A percentile compares a stretch with the other conserved stretches of the same genome.
Conservation (phyloP, 2,113 vertebrate species). For the Ciconia maguari region DNA sequence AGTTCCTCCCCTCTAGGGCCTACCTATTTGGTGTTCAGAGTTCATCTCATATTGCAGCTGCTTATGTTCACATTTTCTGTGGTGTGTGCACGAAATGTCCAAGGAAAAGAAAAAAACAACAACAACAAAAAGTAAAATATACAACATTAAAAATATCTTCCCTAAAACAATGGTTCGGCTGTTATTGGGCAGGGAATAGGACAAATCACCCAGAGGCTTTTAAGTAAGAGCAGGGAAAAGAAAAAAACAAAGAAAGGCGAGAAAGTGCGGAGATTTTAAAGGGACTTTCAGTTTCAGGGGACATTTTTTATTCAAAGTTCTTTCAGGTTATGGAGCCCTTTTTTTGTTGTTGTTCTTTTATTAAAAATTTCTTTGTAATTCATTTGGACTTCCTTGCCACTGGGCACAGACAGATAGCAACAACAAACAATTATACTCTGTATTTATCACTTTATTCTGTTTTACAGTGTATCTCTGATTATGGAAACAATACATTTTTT, state of each 20-base stretch:
- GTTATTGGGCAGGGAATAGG: slow-evolving; percentile 56
- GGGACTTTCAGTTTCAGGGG: slow-evolving; percentile 38
- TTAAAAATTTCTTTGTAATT: slow-evolving; percentile 71
- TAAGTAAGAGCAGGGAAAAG: slow-evolving; percentile 34
- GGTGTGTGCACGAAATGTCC: slow-evolving; percentile 27
- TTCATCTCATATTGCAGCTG: slow-evolving; percentile 67
- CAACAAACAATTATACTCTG: slow-evolving; percentile 57
- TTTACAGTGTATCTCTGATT: slow-evolving; percentile 57
- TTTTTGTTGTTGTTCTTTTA: slow-evolving; percentile 53
- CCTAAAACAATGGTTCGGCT: slow-evolving; percentile 37
- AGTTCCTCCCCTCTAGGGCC: slow-evolving; percentile 61
- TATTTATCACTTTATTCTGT: slow-evolving; percentile 72
- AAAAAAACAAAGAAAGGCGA: not conserved
- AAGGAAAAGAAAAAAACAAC: slow-evolving; percentile 30
- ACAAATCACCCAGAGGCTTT: slow-evolving; percentile 63
- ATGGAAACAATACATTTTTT: slow-evolving; percentile 76
- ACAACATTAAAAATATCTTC: slow-evolving; percentile 54
- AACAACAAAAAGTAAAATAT: slow-evolving; percentile 38
- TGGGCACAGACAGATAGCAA: slow-evolving; percentile 65
- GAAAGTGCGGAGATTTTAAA: slow-evolving; percentile 20
- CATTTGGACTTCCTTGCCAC: slow-evolving; percentile 53
- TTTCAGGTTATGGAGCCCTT: slow-evolving; percentile 39
- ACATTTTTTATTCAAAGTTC: slow-evolving; percentile 58
- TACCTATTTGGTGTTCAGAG: slow-evolving; percentile 69
- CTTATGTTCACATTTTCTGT: slow-evolving; percentile 64